Conservation (phyloP, 2,797 vertebrate genomes). For the Enteromius thamalakanensis region DNA sequence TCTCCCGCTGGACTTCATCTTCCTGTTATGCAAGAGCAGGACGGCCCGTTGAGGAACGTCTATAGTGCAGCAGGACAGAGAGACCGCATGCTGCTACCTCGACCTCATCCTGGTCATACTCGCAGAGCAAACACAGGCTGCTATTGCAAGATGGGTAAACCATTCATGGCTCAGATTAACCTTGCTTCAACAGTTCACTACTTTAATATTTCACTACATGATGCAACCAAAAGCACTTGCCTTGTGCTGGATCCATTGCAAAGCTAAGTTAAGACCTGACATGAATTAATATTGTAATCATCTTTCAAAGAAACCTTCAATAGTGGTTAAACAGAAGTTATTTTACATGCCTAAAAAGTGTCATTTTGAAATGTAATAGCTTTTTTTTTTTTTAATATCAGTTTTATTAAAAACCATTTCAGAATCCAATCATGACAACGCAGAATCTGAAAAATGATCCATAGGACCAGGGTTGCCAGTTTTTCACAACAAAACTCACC, state of each 20-base stretch:
- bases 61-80: slow-evolving; percentile 5
- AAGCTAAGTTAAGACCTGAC: background rate
- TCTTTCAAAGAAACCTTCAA: no score
- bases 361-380: no score
- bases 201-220: background rate
- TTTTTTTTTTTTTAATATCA: background rate
- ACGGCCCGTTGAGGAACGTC: slow-evolving; percentile 9
- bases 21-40: slow-evolving; percentile 71
- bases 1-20: slow-evolving; percentile 67
- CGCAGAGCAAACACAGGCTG: slow-evolving; percentile 14
- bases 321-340: background rate
- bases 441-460: background rate
- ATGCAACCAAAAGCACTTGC: background rate
- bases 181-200: slow-evolving; percentile 1
- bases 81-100: slow-evolving; percentile 1
- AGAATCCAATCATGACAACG: background rate
- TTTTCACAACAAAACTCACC: no score
- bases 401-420: background rate
- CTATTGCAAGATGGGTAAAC: slow-evolving; percentile 11
- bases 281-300: background rate
- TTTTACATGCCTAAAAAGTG: background rate
- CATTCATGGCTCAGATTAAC: background rate
- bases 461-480: no score
- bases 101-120: slow-evolving; percentile 15
- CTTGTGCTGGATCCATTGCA: background rate